These are phyloP conservation scores for Hirundichthys speculiger DNA, from an alignment of 2,113 vertebrate genomes.

Conservation along the genomic window DNA sequence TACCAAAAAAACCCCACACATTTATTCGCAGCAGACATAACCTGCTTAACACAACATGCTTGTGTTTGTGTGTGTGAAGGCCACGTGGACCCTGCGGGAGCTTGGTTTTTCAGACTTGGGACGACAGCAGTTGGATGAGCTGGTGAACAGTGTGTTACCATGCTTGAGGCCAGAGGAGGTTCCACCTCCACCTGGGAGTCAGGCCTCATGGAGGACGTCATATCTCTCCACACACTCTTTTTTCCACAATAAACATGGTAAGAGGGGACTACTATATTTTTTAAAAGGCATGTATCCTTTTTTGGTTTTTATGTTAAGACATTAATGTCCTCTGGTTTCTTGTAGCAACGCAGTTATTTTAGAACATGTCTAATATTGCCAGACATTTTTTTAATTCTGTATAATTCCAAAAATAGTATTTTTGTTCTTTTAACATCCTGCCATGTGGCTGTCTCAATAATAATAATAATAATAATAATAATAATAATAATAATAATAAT, in stretches of 20 bases:
- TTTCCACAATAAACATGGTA: conserved; percentile 96
- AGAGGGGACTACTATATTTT: conserved; percentile 1
- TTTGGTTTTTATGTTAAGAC: background rate
- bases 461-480: too few species aligned
- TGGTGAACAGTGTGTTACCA: conserved; percentile 85
- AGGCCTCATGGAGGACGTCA: conserved; percentile 85
- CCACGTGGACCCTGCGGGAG: conserved; percentile 84
- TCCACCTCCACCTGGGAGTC: conserved; percentile 40
- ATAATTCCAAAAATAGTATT: too few species aligned
- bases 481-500: too few species aligned
- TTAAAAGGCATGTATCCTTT: background rate
- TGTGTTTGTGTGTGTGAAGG: conserved; percentile 45
- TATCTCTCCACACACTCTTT: conserved; percentile 91
- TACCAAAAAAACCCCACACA: too few species aligned
- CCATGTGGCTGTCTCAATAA: too few species aligned
- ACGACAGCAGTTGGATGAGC: conserved; percentile 82
- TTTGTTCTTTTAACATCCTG: too few species aligned
- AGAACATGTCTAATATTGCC: too few species aligned
- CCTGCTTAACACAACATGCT: background rate
- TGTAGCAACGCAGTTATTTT: too few species aligned
- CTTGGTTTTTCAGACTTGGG: conserved; percentile 90
- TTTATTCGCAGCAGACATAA: too few species aligned
- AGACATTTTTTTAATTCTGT: too few species aligned
- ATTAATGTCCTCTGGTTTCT: background rate
- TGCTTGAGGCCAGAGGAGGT: conserved; percentile 65